These are phyloP conservation scores for Lytechinus pictus DNA, from an alignment of 35 echinoderm and acorn worm genomes.

Conservation along the genomic window DNA sequence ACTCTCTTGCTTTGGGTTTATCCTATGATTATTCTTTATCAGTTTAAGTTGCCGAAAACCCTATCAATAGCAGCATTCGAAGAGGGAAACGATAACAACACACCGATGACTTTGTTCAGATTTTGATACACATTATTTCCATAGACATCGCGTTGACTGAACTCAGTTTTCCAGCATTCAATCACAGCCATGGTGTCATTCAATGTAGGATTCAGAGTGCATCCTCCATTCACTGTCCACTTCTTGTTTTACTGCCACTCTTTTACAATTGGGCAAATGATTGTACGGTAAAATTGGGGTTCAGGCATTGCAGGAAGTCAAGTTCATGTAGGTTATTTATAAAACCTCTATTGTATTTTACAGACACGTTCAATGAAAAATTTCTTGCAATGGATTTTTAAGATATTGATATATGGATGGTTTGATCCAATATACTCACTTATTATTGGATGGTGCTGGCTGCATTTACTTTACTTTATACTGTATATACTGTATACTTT, in stretches of 20 bases:
- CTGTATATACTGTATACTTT: too few species aligned
- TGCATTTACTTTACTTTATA: too few species aligned
- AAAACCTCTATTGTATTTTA: too few species aligned
- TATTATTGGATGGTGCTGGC: too few species aligned
- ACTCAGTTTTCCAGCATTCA: conserved; percentile 48
- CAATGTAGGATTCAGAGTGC: not conserved
- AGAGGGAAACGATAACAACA: conserved; percentile 28
- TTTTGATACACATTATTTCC: conserved; percentile 11
- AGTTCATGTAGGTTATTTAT: too few species aligned
- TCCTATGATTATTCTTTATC: conserved; percentile 58
- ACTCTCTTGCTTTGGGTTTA: conserved; percentile 48
- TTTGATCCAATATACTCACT: too few species aligned
- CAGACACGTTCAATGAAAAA: too few species aligned
- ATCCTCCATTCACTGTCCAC: conserved; percentile 47
- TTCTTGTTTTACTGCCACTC: conserved; percentile 38
- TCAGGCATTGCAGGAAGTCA: not conserved
- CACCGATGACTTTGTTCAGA: conserved; percentile 28
- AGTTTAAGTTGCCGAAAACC: conserved; percentile 53
- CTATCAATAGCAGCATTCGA: conserved; percentile 55
- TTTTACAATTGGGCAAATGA: conserved; percentile 54
- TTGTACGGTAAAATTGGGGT: conserved; percentile 34
- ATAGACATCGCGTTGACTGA: not conserved
- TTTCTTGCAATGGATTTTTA: too few species aligned
- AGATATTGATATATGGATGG: too few species aligned
- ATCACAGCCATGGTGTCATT: conserved; percentile 22